These are phyloP conservation scores for Spinus pinus DNA, from an alignment of 2,797 vertebrate species.

Conservation along the genomic window DNA sequence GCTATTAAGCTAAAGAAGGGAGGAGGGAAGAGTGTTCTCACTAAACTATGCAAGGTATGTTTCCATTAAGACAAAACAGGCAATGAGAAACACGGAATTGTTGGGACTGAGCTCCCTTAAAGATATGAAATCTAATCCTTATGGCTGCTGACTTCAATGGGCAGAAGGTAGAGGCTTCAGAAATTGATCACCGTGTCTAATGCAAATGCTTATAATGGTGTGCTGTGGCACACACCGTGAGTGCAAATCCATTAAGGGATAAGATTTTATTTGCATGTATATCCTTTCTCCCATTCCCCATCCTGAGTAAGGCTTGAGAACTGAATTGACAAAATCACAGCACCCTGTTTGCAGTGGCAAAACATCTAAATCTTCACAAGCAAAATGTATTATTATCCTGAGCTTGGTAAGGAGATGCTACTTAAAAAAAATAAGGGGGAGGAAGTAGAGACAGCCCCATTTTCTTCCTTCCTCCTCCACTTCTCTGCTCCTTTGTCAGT, in stretches of 20 bases:
- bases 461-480: not conserved
- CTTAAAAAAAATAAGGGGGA: not conserved
- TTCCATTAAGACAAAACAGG: conserved; percentile 10
- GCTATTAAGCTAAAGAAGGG: not conserved
- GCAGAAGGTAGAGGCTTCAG: conserved; percentile 27
- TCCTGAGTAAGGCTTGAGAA: not conserved
- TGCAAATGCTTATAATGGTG: conserved; percentile 29
- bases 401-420: not conserved
- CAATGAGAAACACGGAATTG: not conserved
- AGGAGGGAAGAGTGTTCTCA: not conserved
- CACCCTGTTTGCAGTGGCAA: not conserved
- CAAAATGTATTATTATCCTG: not conserved
- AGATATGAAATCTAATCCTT: conserved; percentile 41
- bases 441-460: not conserved
- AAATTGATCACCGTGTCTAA: conserved; percentile 37
- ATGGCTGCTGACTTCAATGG: not conserved
- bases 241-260: conserved; percentile 48
- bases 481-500: not conserved
- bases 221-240: conserved; percentile 7
- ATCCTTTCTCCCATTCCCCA: not conserved
- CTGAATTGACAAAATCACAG: not conserved
- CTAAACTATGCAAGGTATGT: not conserved
- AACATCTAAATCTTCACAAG: not conserved
- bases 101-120: not conserved
- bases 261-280: conserved; percentile 23